Conservation (phyloP, 2,888 invertebrate species). For the Zaprionus lineosus region DNA sequence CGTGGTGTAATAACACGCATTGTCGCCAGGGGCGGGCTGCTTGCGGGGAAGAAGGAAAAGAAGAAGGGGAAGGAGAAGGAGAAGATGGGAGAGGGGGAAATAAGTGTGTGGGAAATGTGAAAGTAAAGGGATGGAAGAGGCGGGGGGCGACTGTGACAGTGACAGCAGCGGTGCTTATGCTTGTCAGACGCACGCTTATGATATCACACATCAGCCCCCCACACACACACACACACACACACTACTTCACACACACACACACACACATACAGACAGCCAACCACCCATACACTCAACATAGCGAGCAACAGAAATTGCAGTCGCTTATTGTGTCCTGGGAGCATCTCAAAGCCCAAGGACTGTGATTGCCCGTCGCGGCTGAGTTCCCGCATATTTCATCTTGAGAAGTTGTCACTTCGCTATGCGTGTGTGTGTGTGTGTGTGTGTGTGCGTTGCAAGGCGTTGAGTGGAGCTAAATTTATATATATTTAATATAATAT, state of each 20-base stretch:
- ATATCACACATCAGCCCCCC: slow-evolving; percentile 57
- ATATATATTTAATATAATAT: slow-evolving; percentile 40
- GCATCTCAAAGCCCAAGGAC: slow-evolving; percentile 20
- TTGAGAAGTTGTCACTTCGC: slow-evolving; percentile 56
- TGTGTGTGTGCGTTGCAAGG: slow-evolving; percentile 35
- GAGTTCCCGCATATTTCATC: slow-evolving; percentile 16
- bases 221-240: slow-evolving; percentile 24
- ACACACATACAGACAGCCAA: slow-evolving; percentile 7
- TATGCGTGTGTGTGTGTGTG: slow-evolving; percentile 24
- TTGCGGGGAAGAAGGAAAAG: background rate
- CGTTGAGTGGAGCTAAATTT: slow-evolving; percentile 34
- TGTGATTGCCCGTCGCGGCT: slow-evolving; percentile 35
- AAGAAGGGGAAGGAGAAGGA: background rate
- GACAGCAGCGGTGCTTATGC: slow-evolving; percentile 73
- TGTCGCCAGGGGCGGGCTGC: slow-evolving; percentile 33
- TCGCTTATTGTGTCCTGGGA: slow-evolving; percentile 17
- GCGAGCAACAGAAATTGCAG: slow-evolving; percentile 26
- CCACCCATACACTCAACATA: background rate
- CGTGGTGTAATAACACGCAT: slow-evolving; percentile 70
- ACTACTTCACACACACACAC: slow-evolving; percentile 20
- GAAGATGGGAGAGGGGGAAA: background rate
- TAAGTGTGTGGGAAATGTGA: background rate
- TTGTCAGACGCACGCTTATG: slow-evolving; percentile 72
- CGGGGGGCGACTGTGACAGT: slow-evolving; percentile 51
- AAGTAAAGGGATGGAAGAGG: background rate